Conservation (phyloP, 2,888 invertebrate species). For the Andrena camellia region DNA sequence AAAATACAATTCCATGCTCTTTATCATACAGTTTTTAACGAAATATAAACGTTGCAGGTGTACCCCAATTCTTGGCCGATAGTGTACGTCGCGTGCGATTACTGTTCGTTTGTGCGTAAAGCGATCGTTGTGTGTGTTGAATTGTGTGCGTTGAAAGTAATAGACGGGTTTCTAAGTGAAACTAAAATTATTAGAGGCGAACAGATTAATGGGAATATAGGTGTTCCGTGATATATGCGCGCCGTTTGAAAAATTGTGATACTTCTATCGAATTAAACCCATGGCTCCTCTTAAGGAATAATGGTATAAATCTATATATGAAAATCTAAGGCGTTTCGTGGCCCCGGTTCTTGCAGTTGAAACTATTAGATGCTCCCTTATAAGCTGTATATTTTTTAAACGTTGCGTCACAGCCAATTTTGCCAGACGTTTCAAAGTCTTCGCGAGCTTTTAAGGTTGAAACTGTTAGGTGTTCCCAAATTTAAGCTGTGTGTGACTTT, state of each 20-base stretch:
- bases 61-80: slow-evolving; percentile 13
- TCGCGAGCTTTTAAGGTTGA: not conserved
- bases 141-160: slow-evolving; percentile 3
- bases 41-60: not conserved
- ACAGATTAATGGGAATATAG: slow-evolving; percentile 12
- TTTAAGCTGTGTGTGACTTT: not conserved
- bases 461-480: not conserved
- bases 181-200: slow-evolving; percentile 10
- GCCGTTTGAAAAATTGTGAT: slow-evolving; percentile 36
- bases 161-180: slow-evolving; percentile 6
- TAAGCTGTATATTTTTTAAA: not conserved
- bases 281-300: not conserved
- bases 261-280: slow-evolving; percentile 23
- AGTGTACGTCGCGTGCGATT: not conserved
- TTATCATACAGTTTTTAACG: no score
- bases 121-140: not conserved
- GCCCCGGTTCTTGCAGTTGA: not conserved
- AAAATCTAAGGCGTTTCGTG: not conserved
- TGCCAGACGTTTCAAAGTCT: not conserved
- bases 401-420: not conserved
- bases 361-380: not conserved
- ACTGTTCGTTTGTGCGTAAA: slow-evolving; percentile 12
- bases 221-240: slow-evolving; percentile 7
- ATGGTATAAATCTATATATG: not conserved
- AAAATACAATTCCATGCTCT: no score